Evolutionary conservation across 2,888 invertebrate species (phyloP).

Genomic region (Agrilus cyanescens): DNA sequence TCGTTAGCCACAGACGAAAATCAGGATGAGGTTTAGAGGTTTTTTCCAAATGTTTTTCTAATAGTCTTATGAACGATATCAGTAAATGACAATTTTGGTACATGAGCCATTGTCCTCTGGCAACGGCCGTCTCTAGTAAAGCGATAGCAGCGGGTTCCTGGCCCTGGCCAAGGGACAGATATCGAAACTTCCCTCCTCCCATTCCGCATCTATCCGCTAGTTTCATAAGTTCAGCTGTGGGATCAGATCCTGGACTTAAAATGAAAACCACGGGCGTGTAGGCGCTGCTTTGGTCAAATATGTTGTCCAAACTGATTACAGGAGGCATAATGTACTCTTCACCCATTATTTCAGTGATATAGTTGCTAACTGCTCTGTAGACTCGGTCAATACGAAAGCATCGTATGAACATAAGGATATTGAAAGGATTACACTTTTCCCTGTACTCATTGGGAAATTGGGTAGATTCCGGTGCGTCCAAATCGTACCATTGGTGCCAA

Average conservation of each 20-base stretch:
- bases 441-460: slow-evolving; percentile 61
- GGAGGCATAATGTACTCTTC: slow-evolving; percentile 84
- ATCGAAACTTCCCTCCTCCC: slow-evolving; percentile 69
- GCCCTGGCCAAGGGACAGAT: slow-evolving; percentile 86
- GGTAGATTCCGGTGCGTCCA: slow-evolving; percentile 66
- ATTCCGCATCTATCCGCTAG: slow-evolving; percentile 57
- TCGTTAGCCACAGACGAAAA: slow-evolving; percentile 87
- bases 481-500: slow-evolving; percentile 64
- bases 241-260: slow-evolving; percentile 88
- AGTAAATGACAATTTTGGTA: slow-evolving; percentile 86
- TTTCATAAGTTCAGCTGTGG: slow-evolving; percentile 75
- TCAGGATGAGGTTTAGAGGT: slow-evolving; percentile 76
- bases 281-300: slow-evolving; percentile 75
- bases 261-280: slow-evolving; percentile 85
- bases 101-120: slow-evolving; percentile 82
- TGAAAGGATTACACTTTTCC: slow-evolving; percentile 48
- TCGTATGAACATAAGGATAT: slow-evolving; percentile 70
- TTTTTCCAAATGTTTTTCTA: slow-evolving; percentile 76
- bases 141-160: slow-evolving; percentile 74
- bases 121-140: slow-evolving; percentile 55
- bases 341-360: slow-evolving; percentile 71
- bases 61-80: slow-evolving; percentile 60
- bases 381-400: slow-evolving; percentile 86
- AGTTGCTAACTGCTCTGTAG: slow-evolving; percentile 73
- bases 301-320: slow-evolving; percentile 68